Percentiles rank a stretch among this genome's conserved stretches.
Evolutionary conservation across 2,113 vertebrate genomes (phyloP).

Genomic region (Puntigrus tetrazona): DNA sequence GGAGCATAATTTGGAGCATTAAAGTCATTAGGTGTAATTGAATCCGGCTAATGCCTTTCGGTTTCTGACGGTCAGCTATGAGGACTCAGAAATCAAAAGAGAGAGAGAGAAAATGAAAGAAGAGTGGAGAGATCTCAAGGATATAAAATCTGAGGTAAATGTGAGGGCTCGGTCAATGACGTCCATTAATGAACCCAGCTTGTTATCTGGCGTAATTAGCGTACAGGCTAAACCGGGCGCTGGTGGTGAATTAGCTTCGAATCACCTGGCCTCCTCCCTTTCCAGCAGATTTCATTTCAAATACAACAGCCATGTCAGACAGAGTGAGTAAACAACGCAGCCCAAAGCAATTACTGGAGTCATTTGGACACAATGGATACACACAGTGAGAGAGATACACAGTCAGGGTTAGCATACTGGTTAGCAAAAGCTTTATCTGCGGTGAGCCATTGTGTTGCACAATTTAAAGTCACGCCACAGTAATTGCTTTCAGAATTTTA

Average conservation of each 20-base stretch:
- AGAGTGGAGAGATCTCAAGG: conserved; percentile 67
- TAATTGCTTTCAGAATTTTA: neutral
- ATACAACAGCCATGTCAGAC: neutral
- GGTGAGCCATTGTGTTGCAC: neutral
- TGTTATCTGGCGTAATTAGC: conserved; percentile 54
- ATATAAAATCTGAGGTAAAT: conserved; percentile 77
- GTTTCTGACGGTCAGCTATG: conserved; percentile 78
- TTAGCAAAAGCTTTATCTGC: conserved; percentile 12
- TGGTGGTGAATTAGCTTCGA: neutral
- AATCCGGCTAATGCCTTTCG: conserved; percentile 85
- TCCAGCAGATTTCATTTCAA: conserved; percentile 28
- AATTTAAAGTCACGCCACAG: neutral
- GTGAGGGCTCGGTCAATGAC: conserved; percentile 65
- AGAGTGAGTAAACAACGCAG: conserved; percentile 39
- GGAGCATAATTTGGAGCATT: conserved; percentile 84
- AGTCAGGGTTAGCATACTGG: neutral
- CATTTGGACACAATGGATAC: conserved; percentile 57
- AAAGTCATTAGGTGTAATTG: conserved; percentile 91
- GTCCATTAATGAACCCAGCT: conserved; percentile 49
- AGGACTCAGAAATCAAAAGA: conserved; percentile 59
- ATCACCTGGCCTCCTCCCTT: conserved; percentile 8
- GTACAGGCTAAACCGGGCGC: conserved; percentile 40
- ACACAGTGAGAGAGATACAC: conserved; percentile 45
- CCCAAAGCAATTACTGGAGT: conserved; percentile 46
- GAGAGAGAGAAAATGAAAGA: conserved; percentile 31